phyloP scores from a whole-genome alignment of 2,888 invertebrate species.

The Chrysina gloriosa region DNA sequence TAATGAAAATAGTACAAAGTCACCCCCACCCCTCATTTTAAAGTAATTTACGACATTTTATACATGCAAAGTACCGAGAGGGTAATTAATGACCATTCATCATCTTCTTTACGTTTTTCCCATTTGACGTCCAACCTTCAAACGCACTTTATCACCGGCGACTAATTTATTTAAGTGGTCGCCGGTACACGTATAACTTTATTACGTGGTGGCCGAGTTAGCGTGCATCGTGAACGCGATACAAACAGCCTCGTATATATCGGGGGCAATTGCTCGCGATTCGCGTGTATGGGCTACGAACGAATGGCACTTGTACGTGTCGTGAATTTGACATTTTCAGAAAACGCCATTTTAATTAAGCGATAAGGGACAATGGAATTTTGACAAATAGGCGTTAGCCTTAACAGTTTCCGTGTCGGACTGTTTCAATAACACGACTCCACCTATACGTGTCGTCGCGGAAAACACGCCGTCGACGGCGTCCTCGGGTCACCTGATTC shows the following conservation, averaged over 20 bases:
- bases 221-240: constrained; percentile 11
- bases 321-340: constrained; percentile 36
- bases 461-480: not conserved
- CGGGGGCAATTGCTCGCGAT: constrained; percentile 22
- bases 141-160: constrained; percentile 25
- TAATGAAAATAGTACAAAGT: too few relatives aligned
- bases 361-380: constrained; percentile 42
- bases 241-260: not conserved
- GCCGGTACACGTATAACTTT: constrained; percentile 22
- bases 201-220: constrained; percentile 5
- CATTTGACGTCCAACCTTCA: constrained; percentile 10
- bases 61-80: not conserved
- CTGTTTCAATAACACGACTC: constrained; percentile 24
- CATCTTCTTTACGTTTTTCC: not conserved
- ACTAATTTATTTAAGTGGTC: constrained; percentile 38
- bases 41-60: not conserved
- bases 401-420: constrained; percentile 36
- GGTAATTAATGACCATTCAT: constrained; percentile 6
- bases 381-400: constrained; percentile 42
- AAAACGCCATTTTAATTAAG: constrained; percentile 37
- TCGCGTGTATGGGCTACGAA: constrained; percentile 20
- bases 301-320: constrained; percentile 35
- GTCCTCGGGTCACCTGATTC: too few relatives aligned
- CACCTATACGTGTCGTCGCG: not conserved
- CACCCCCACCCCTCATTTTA: too few relatives aligned